Percentiles rank a stretch among this genome's conserved stretches.
Evolutionary conservation across 1,140 invertebrate genomes (phyloP).

Genomic region (Colletes gigas): DNA sequence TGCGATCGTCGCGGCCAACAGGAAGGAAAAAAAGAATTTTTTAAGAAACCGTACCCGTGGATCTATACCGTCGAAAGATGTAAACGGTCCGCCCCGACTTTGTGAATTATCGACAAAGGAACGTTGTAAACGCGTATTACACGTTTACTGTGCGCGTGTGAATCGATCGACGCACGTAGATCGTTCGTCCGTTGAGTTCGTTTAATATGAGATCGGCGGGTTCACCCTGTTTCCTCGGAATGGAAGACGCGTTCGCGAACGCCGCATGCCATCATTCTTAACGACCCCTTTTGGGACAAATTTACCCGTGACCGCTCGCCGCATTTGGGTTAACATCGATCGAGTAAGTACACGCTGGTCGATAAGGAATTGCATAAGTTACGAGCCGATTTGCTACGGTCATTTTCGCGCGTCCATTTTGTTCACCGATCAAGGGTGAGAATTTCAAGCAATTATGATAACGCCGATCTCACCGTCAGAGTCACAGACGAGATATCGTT

Average conservation of each 20-base stretch:
- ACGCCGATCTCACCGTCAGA: too few relatives aligned
- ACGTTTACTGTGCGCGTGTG: background rate
- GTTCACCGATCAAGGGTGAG: too few relatives aligned
- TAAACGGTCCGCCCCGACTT: background rate
- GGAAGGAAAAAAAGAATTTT: background rate
- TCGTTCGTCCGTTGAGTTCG: background rate
- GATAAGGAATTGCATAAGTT: conserved; percentile 52
- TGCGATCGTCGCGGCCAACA: conserved; percentile 18
- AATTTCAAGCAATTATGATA: too few relatives aligned
- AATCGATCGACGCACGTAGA: too few relatives aligned
- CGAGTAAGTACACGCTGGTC: conserved; percentile 51
- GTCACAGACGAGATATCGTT: too few relatives aligned
- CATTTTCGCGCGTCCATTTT: background rate
- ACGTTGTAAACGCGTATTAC: background rate
- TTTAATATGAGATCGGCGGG: conserved; percentile 28
- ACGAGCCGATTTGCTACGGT: too few relatives aligned
- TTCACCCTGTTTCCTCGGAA: conserved; percentile 6
- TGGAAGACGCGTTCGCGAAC: conserved; percentile 20
- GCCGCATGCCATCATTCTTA: conserved; percentile 28
- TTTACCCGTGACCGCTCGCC: conserved; percentile 59
- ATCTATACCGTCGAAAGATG: conserved; percentile 3
- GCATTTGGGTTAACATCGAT: conserved; percentile 66
- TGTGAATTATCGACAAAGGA: background rate
- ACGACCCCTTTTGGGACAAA: conserved; percentile 58
- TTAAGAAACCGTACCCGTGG: background rate